Evolutionary conservation across 2,113 vertebrate genomes (phyloP), one percentile per base, ranked within the genome.

Genomic region (Pongo pygmaeus): DNA sequence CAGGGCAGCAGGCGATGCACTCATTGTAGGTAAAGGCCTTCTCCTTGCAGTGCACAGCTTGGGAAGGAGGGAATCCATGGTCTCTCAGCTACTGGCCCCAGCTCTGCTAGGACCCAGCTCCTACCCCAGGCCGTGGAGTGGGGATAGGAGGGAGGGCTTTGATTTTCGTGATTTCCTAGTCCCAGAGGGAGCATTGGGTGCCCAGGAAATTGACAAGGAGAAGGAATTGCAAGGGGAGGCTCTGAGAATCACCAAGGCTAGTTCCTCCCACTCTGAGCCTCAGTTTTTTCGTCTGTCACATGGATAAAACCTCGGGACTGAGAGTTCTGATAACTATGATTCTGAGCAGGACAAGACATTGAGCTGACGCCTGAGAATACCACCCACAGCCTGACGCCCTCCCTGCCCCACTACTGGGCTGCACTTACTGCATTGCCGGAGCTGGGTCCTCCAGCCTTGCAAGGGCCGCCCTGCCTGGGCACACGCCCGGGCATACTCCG

Each of bases 1-100:
- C 98, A 0, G 99, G 99, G 96, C 99, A 99, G 98, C 99, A 99
- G 97, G 98, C 98, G 78, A 99, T 99, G 84, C 99, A 99, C 69
- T 99, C 99, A 0, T 98, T 99, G 98, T 99, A 99, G 95, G 98
- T 98, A 52, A 99, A 98, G 48, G 98, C 99, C 0, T 97, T 94
- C 83, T 99, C 98, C 69, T 99, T 98, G 97, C 99, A 99, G 46
- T 92, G 87, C 96, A 99, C 96, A 14, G 46, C 99, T 99, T 94
- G 30, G 43, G 85, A 40, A 6, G 38, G 40, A 84, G 61, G 59
- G 8, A 35, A 23, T 3, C 32, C 16, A 13, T 8, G 30, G 35
- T 27, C 84, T 38, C 35, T 78, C 6, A 4, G 17, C 75, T 75
- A 32, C 25, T 1, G 20, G 9, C 30, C 50, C 40, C 16, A 6